Evolutionary conservation across 2,113 vertebrate genomes (phyloP).

Genomic region (Lethenteron reissneri): DNA sequence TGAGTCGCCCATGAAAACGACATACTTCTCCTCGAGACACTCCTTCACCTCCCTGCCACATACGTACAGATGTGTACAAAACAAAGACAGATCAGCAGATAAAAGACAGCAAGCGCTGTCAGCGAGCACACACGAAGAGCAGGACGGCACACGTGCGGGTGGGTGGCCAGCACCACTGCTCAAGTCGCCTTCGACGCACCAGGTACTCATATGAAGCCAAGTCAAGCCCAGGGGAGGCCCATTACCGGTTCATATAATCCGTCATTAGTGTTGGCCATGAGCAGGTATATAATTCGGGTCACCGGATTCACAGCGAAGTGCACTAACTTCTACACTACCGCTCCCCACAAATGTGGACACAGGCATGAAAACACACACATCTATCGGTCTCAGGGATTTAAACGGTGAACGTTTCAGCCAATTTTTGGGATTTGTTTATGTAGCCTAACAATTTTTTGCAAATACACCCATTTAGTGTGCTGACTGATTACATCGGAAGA

Average conservation of each 20-base stretch:
- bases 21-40: slow-evolving; percentile 51
- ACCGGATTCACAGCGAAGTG: background rate
- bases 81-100: background rate
- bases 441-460: background rate
- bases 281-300: background rate
- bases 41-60: slow-evolving; percentile 65
- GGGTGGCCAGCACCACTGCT: slow-evolving; percentile 7
- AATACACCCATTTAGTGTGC: background rate
- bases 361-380: background rate
- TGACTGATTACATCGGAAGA: background rate
- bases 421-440: background rate
- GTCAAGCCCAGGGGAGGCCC: background rate
- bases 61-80: background rate
- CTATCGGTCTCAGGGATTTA: background rate
- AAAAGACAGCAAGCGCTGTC: background rate
- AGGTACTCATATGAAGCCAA: slow-evolving; percentile 9
- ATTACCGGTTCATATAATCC: no score
- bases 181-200: slow-evolving; percentile 7
- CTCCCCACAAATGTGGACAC: no score
- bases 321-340: background rate
- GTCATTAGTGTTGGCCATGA: no score
- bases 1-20: slow-evolving; percentile 79
- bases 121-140: slow-evolving; percentile 13
- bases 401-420: background rate
- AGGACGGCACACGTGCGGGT: slow-evolving; percentile 8